A percentile compares a stretch with the other conserved stretches of the same genome.
Conservation (phyloP, 1,140 invertebrate genomes). For the Oreohelix idahoensis region DNA sequence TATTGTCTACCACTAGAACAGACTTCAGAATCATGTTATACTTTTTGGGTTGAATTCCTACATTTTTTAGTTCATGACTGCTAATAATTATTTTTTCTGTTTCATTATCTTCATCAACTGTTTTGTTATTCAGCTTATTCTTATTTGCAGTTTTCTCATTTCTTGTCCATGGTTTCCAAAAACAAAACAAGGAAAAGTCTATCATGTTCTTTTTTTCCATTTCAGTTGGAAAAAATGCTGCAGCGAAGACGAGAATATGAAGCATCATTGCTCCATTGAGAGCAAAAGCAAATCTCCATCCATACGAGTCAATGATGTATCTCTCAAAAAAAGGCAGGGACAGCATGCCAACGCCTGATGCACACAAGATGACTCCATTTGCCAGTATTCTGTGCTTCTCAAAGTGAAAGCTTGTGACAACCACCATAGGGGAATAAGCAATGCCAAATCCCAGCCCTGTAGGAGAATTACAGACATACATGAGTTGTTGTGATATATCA, state of each 20-base stretch:
- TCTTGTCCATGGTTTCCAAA: neutral
- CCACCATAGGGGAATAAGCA: slow-evolving; percentile 44
- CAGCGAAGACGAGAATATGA: slow-evolving; percentile 19
- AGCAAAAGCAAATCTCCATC: slow-evolving; percentile 37
- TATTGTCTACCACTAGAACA: neutral
- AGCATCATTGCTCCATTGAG: slow-evolving; percentile 21
- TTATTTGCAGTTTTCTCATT: neutral
- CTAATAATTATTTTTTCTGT: neutral
- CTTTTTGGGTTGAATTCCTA: neutral
- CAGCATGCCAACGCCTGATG: slow-evolving; percentile 50
- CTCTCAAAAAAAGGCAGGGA: slow-evolving; percentile 46
- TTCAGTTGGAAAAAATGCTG: slow-evolving; percentile 13
- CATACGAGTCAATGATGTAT: slow-evolving; percentile 75
- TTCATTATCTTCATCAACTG: neutral
- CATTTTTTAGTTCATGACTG: neutral
- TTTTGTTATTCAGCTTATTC: neutral
- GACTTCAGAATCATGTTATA: neutral
- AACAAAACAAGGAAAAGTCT: neutral
- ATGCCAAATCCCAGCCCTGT: slow-evolving; percentile 52
- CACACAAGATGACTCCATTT: slow-evolving; percentile 50
- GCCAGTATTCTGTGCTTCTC: slow-evolving; percentile 49
- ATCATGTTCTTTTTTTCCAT: slow-evolving; percentile 20
- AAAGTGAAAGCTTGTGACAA: slow-evolving; percentile 53
- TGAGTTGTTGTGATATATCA: no score
- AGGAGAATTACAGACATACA: neutral